A percentile compares a stretch with the other conserved stretches of the same genome.
Evolutionary conservation across 1,140 invertebrate species (phyloP).

Genomic region (Manduca sexta): DNA sequence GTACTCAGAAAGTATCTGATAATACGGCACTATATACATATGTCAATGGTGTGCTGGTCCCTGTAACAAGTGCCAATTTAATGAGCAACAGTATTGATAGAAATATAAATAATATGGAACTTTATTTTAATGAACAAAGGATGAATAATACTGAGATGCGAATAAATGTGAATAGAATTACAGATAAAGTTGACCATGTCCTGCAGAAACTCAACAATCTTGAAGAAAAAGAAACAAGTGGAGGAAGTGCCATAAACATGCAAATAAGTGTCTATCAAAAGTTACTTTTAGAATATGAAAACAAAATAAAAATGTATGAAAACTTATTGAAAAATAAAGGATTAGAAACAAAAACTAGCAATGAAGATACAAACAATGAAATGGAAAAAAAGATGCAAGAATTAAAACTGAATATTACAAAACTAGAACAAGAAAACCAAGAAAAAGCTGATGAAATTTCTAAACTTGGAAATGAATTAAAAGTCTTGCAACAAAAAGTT

Average conservation of each 20-base stretch:
- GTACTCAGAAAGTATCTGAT: conserved; percentile 11
- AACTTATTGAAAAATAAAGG: conserved; percentile 35
- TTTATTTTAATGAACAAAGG: conserved; percentile 57
- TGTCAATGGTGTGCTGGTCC: conserved; percentile 28
- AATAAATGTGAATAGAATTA: conserved; percentile 53
- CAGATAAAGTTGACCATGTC: conserved; percentile 49
- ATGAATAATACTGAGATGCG: conserved; percentile 56
- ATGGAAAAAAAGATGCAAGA: conserved; percentile 17
- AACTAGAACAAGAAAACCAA: conserved; percentile 18
- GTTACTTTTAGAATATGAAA: conserved; percentile 54
- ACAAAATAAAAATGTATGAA: conserved; percentile 53
- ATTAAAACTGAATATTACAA: conserved; percentile 11
- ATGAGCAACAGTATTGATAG: conserved; percentile 7
- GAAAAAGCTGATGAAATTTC: conserved; percentile 33
- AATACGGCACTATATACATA: conserved; percentile 16
- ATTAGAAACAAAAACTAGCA: conserved; percentile 17
- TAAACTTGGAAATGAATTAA: conserved; percentile 25
- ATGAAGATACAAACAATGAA: neutral
- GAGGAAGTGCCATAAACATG: conserved; percentile 17
- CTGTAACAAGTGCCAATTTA: conserved; percentile 23
- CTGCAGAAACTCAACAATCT: conserved; percentile 33
- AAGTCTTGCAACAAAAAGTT: conserved; percentile 16
- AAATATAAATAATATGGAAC: conserved; percentile 26
- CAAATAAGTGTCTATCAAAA: conserved; percentile 46
- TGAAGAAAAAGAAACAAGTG: conserved; percentile 15